These are phyloP conservation scores for Meloe dianella DNA, from an alignment of 2,888 invertebrate genomes.

Conservation along the genomic window DNA sequence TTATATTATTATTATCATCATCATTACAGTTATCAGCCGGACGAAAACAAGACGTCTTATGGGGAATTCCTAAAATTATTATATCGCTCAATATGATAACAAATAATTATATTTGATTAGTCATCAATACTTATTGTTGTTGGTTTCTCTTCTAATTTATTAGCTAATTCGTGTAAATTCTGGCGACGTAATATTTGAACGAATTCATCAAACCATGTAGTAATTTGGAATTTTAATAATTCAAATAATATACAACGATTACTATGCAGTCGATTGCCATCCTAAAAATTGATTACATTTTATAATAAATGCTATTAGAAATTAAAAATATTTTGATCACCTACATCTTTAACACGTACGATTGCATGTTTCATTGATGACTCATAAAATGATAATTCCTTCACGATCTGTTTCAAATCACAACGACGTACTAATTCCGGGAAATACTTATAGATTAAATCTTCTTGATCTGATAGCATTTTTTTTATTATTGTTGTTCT, in stretches of 20 bases:
- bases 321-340: not conserved
- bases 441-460: slow-evolving; percentile 26
- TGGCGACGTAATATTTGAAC: slow-evolving; percentile 17
- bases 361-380: slow-evolving; percentile 2
- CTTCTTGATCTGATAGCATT: slow-evolving; percentile 25
- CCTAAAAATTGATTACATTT: slow-evolving; percentile 15
- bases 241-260: slow-evolving; percentile 24
- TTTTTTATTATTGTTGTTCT: not conserved
- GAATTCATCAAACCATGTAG: slow-evolving; percentile 16
- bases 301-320: not conserved
- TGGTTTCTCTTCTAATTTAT: slow-evolving; percentile 25
- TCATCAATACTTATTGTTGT: not conserved
- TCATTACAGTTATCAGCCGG: slow-evolving; percentile 12
- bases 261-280: slow-evolving; percentile 16
- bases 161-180: slow-evolving; percentile 21
- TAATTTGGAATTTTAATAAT: slow-evolving; percentile 15
- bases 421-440: slow-evolving; percentile 21
- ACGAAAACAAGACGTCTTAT: slow-evolving; percentile 18
- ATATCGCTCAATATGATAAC: no score
- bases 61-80: not conserved
- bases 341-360: slow-evolving; percentile 2
- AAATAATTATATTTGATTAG: no score
- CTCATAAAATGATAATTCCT: slow-evolving; percentile 12
- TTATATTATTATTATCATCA: not conserved
- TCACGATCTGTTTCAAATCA: slow-evolving; percentile 19